Evolutionary conservation across 2,797 vertebrate genomes (phyloP).

Genomic region (Cygnus olor): DNA sequence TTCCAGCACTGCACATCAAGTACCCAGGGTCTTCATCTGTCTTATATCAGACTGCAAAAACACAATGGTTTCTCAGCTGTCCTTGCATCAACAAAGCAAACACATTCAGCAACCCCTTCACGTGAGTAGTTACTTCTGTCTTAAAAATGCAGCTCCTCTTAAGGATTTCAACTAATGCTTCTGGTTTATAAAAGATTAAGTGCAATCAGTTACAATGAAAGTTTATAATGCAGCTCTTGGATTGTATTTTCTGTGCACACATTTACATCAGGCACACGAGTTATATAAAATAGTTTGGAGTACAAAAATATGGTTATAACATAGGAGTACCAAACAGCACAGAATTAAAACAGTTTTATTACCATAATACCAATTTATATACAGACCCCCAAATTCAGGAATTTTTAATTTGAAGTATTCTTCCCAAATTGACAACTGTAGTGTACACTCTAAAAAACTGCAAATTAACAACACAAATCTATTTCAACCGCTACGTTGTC

Average conservation of each 20-base stretch:
- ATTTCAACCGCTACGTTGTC: conserved; percentile 58
- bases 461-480: conserved; percentile 65
- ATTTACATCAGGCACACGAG: conserved; percentile 58
- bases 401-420: conserved; percentile 55
- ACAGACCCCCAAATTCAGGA: conserved; percentile 73
- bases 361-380: conserved; percentile 74
- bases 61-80: background rate
- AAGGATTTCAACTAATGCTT: conserved; percentile 41
- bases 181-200: conserved; percentile 73
- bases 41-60: conserved; percentile 19
- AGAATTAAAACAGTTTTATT: conserved; percentile 79
- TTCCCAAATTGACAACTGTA: conserved; percentile 66
- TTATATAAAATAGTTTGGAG: conserved; percentile 68
- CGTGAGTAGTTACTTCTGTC: conserved; percentile 17
- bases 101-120: conserved; percentile 63
- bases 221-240: conserved; percentile 47
- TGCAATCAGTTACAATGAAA: conserved; percentile 68
- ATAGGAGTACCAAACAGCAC: conserved; percentile 75
- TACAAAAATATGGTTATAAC: conserved; percentile 81
- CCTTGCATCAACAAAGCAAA: conserved; percentile 42
- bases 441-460: conserved; percentile 61
- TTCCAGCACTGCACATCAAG: conserved; percentile 64
- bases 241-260: conserved; percentile 50
- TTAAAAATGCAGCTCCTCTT: conserved; percentile 56
- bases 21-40: conserved; percentile 27